These are phyloP conservation scores for Aselliscus stoliczkanus DNA, from an alignment of 2,797 vertebrate species.

Conservation along the genomic window DNA sequence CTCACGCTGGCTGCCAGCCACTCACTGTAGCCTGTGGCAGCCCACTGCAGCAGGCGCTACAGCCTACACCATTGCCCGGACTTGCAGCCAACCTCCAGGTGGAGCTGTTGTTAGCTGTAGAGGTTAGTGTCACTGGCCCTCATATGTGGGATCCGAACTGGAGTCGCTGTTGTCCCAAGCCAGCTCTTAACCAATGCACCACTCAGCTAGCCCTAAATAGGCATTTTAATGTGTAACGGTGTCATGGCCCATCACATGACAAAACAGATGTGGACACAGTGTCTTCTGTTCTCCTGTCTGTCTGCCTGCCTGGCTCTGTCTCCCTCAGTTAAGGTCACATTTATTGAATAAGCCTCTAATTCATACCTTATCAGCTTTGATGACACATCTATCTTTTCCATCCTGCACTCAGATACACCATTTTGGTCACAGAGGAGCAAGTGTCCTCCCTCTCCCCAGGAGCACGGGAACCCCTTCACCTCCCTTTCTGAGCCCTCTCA, in stretches of 20 bases:
- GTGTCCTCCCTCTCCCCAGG: rapidly evolving
- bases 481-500: neutral
- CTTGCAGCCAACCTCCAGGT: no score
- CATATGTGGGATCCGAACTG: no score
- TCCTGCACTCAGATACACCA: no score
- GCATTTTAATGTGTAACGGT: neutral
- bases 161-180: no score
- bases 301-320: neutral
- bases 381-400: neutral
- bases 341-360: neutral
- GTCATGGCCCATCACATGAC: neutral
- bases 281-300: neutral
- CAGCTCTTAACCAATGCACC: no score
- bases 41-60: no score
- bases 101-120: no score
- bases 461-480: neutral
- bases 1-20: no score
- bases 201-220: no score
- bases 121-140: no score
- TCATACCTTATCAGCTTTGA: neutral
- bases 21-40: no score
- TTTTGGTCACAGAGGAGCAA: neutral
- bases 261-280: neutral
- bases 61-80: no score
- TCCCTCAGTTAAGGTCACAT: neutral